Evolutionary conservation across 2,888 invertebrate species (phyloP).

Genomic region (Xanthorhoe spadicearia): DNA sequence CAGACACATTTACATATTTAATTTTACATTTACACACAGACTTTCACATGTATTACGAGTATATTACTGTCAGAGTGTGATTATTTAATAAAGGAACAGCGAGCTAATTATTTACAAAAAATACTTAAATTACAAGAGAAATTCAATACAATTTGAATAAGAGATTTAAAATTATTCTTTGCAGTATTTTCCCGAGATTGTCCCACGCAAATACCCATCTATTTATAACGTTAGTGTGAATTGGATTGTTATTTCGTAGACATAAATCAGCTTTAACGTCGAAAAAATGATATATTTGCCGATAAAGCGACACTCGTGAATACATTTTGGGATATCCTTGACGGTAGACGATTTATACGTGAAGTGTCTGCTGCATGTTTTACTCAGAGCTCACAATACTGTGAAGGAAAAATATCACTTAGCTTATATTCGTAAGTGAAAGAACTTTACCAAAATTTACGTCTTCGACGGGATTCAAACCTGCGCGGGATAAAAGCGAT

Average conservation of each 20-base stretch:
- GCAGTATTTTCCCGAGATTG: slow-evolving; percentile 31
- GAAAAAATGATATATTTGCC: slow-evolving; percentile 70
- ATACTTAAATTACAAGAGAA: slow-evolving; percentile 8
- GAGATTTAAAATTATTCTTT: slow-evolving; percentile 25
- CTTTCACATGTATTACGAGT: no score
- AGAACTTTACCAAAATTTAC: no score
- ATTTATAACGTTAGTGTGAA: slow-evolving; percentile 50
- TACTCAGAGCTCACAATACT: slow-evolving; percentile 7
- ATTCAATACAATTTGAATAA: slow-evolving; percentile 16
- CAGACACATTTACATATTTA: no score
- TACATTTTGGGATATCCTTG: slow-evolving; percentile 64
- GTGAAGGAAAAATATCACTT: background rate
- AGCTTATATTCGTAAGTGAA: no score
- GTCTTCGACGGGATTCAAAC: no score
- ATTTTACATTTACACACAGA: no score
- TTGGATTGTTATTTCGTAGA: slow-evolving; percentile 67
- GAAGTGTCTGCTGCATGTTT: slow-evolving; percentile 39
- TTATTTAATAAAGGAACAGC: no score
- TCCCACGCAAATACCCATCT: slow-evolving; percentile 37
- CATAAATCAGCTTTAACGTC: slow-evolving; percentile 71
- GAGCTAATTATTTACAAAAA: background rate
- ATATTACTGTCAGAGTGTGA: no score
- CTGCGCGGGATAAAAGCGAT: no score
- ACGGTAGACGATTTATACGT: slow-evolving; percentile 51
- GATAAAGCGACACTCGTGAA: slow-evolving; percentile 72